Evolutionary conservation across 2,113 vertebrate genomes (phyloP).

Genomic region (Ammodytes dubius): DNA sequence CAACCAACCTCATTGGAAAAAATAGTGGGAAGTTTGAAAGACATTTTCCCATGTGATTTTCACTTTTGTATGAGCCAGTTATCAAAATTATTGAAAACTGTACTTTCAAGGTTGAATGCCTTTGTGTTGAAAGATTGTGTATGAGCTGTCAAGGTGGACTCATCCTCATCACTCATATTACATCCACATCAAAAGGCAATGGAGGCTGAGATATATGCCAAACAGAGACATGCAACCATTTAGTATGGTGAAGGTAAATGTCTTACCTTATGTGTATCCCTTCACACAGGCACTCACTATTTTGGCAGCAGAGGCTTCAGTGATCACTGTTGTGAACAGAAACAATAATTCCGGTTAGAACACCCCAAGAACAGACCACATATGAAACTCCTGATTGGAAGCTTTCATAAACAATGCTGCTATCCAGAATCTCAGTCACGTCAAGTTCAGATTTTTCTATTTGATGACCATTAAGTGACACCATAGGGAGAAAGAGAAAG

Average conservation of each 20-base stretch:
- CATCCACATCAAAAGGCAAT: slow-evolving; percentile 15
- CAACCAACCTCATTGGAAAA: slow-evolving; percentile 2
- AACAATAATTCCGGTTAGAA: slow-evolving; percentile 9
- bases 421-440: background rate
- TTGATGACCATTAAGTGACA: background rate
- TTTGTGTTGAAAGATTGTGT: background rate
- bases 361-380: background rate
- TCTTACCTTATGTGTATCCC: slow-evolving; percentile 26
- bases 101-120: slow-evolving; percentile 16
- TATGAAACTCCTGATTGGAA: background rate
- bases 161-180: background rate
- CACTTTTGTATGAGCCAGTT: slow-evolving; percentile 19
- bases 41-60: slow-evolving; percentile 11
- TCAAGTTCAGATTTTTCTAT: background rate
- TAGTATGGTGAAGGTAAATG: background rate
- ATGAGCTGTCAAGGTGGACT: slow-evolving; percentile 3
- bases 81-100: slow-evolving; percentile 31
- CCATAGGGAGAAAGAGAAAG: background rate
- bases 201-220: background rate
- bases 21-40: slow-evolving; percentile 29
- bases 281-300: background rate
- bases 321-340: slow-evolving; percentile 42
- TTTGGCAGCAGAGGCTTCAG: background rate
- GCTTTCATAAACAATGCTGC: background rate
- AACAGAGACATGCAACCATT: slow-evolving; percentile 2